Evolutionary conservation across 1,140 invertebrate genomes (phyloP).

Genomic region (Protaetia brevitarsis): DNA sequence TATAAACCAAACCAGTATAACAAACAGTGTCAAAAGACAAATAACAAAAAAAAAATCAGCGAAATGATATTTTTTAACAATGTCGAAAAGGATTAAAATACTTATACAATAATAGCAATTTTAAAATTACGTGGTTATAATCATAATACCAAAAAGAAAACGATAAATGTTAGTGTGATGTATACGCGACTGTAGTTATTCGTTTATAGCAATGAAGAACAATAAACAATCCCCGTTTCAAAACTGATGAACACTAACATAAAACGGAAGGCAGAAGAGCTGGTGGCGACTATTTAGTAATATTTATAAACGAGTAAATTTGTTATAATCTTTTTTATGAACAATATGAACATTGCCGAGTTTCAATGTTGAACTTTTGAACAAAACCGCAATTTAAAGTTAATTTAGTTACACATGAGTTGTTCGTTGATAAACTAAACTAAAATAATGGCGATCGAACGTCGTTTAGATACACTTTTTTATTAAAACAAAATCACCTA

Average conservation of each 20-base stretch:
- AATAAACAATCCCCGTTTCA: neutral
- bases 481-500: neutral
- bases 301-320: neutral
- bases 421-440: neutral
- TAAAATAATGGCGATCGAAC: neutral
- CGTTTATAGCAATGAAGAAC: neutral
- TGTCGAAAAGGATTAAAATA: neutral
- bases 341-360: neutral
- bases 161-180: slow-evolving; percentile 19
- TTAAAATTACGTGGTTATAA: slow-evolving; percentile 17
- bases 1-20: neutral
- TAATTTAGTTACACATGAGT: neutral
- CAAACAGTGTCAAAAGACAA: slow-evolving; percentile 9
- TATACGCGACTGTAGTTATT: slow-evolving; percentile 21
- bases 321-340: slow-evolving; percentile 6
- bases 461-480: neutral
- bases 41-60: slow-evolving; percentile 1
- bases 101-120: slow-evolving; percentile 15
- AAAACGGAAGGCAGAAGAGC: neutral
- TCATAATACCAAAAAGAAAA: neutral
- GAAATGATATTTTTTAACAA: slow-evolving; percentile 17
- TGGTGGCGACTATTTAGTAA: neutral
- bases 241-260: neutral
- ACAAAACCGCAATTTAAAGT: neutral
- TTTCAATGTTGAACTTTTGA: slow-evolving; percentile 4